Evolutionary conservation across 1,140 invertebrate species (phyloP).

Genomic region (Diachasma alloeum): DNA sequence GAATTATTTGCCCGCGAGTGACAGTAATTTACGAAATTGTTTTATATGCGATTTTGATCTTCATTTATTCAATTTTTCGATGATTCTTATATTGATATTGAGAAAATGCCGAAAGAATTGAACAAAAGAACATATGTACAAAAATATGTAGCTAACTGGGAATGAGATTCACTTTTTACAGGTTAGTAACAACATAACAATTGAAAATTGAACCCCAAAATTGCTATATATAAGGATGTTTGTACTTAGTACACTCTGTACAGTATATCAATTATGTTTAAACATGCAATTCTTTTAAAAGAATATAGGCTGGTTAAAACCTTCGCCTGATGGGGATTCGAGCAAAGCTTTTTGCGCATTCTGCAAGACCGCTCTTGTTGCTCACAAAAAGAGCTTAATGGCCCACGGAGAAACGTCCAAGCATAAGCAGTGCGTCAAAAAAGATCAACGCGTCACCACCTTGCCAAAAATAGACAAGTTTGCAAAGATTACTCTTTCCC

Average conservation of each 20-base stretch:
- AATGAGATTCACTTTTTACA: slow-evolving; percentile 10
- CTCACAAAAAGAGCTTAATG: slow-evolving; percentile 8
- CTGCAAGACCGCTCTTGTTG: not conserved
- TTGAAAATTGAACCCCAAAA: too few relatives aligned
- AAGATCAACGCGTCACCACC: too few relatives aligned
- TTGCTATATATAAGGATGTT: not conserved
- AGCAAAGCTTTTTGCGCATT: not conserved
- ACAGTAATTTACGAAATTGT: too few relatives aligned
- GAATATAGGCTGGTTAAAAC: slow-evolving; percentile 16
- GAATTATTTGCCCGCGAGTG: too few relatives aligned
- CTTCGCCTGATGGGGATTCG: too few relatives aligned
- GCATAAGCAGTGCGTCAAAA: not conserved
- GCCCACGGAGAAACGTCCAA: slow-evolving; percentile 15
- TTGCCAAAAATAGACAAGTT: slow-evolving; percentile 21
- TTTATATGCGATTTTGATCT: too few relatives aligned
- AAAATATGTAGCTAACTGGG: slow-evolving; percentile 18
- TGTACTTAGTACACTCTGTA: not conserved
- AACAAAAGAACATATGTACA: slow-evolving; percentile 10
- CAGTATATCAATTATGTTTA: not conserved
- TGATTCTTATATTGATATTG: not conserved
- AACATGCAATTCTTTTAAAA: not conserved
- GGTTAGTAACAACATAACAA: not conserved
- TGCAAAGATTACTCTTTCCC: not conserved
- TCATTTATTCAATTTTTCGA: too few relatives aligned
- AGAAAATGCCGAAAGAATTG: slow-evolving; percentile 16